Conservation (phyloP, 2,888 invertebrate genomes). For the Drosophila gaucha region DNA sequence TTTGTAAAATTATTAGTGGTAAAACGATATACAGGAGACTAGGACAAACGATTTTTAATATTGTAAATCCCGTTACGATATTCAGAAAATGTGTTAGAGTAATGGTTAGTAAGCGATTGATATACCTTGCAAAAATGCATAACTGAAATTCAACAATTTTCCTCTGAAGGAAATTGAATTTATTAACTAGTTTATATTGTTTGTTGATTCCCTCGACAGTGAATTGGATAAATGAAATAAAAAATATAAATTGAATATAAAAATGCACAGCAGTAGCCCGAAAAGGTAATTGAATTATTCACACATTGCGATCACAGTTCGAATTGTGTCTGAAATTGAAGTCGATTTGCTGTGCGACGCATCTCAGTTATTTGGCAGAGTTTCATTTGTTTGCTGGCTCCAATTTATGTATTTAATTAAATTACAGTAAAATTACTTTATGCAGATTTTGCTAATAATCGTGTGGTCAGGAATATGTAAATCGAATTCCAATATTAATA, state of each 20-base stretch:
- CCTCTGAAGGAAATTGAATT: no score
- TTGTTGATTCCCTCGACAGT: no score
- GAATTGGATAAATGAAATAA: no score
- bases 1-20: no score
- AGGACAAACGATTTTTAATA: no score
- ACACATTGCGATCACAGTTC: background rate
- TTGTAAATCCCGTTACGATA: no score
- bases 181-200: no score
- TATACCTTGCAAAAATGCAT: no score
- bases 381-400: conserved; percentile 11
- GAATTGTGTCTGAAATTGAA: background rate
- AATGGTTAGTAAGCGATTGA: no score
- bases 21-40: no score
- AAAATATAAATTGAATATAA: background rate
- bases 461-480: conserved; percentile 21
- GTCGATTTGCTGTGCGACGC: background rate
- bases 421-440: conserved; percentile 43
- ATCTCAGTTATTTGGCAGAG: background rate
- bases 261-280: background rate
- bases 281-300: background rate
- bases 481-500: conserved; percentile 3
- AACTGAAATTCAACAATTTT: no score
- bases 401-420: conserved; percentile 44
- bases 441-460: conserved; percentile 17
- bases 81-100: background rate